Evolutionary conservation across 2,888 invertebrate genomes (phyloP).

Genomic region (Pycnomerus fuliginosus): DNA sequence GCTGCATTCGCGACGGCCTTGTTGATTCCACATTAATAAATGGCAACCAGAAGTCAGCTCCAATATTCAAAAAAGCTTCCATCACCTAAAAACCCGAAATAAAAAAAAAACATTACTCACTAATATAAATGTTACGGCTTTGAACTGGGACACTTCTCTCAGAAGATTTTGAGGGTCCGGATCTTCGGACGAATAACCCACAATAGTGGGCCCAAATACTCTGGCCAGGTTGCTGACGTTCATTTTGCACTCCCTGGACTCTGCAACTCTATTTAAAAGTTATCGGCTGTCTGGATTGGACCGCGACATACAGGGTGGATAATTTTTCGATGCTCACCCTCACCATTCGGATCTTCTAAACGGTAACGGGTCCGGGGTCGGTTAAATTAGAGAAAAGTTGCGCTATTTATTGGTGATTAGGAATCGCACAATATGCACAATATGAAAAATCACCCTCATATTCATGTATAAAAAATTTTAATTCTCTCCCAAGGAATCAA

Average conservation of each 20-base stretch:
- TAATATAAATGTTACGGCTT: constrained; percentile 56
- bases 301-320: background rate
- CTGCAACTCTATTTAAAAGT: constrained; percentile 66
- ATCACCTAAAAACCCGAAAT: constrained; percentile 36
- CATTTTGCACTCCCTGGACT: constrained; percentile 87
- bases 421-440: too few relatives aligned
- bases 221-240: constrained; percentile 83
- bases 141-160: constrained; percentile 76
- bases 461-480: too few relatives aligned
- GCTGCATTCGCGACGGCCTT: constrained; percentile 39
- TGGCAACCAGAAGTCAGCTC: constrained; percentile 74
- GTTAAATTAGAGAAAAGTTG: too few relatives aligned
- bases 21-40: constrained; percentile 59
- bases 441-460: too few relatives aligned
- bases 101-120: constrained; percentile 5
- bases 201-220: constrained; percentile 91
- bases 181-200: constrained; percentile 81
- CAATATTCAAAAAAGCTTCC: constrained; percentile 68
- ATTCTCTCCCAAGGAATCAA: too few relatives aligned
- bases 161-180: constrained; percentile 72
- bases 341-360: too few relatives aligned
- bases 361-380: too few relatives aligned
- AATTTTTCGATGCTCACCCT: too few relatives aligned
- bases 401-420: too few relatives aligned
- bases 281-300: background rate